These are phyloP conservation scores for Cataglyphis altisquamis DNA, from an alignment of 2,888 invertebrate genomes.

Conservation along the genomic window DNA sequence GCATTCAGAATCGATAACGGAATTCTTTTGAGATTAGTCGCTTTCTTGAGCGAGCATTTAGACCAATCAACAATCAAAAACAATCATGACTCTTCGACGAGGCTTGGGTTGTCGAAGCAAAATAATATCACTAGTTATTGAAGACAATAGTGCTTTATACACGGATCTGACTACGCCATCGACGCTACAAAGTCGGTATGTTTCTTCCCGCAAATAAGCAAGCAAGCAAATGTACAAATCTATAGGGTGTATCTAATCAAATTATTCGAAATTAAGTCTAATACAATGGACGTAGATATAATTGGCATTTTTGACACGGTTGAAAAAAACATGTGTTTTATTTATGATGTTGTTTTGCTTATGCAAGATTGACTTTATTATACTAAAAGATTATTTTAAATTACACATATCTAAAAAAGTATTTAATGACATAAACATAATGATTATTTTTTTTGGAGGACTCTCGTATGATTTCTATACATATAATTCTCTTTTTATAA, in stretches of 20 bases:
- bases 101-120: constrained; percentile 29
- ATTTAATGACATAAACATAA: not conserved
- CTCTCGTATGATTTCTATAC: not conserved
- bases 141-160: constrained; percentile 61
- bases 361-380: not conserved
- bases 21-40: constrained; percentile 27
- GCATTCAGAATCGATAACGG: constrained; percentile 7
- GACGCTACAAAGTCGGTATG: constrained; percentile 48
- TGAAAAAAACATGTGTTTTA: not conserved
- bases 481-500: not conserved
- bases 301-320: not conserved
- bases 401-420: not conserved
- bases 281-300: not conserved
- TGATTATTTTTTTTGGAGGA: not conserved
- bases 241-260: constrained; percentile 32
- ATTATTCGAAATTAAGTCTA: not conserved
- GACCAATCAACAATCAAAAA: constrained; percentile 40
- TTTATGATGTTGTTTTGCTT: not conserved
- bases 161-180: constrained; percentile 32
- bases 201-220: constrained; percentile 39
- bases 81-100: constrained; percentile 46
- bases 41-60: constrained; percentile 17
- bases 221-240: constrained; percentile 44
- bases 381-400: constrained; percentile 12
- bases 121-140: constrained; percentile 62